Percentiles rank a stretch among this genome's conserved stretches.
Evolutionary conservation across 2,113 vertebrate genomes (phyloP).

Genomic region (Cercocebus atys): DNA sequence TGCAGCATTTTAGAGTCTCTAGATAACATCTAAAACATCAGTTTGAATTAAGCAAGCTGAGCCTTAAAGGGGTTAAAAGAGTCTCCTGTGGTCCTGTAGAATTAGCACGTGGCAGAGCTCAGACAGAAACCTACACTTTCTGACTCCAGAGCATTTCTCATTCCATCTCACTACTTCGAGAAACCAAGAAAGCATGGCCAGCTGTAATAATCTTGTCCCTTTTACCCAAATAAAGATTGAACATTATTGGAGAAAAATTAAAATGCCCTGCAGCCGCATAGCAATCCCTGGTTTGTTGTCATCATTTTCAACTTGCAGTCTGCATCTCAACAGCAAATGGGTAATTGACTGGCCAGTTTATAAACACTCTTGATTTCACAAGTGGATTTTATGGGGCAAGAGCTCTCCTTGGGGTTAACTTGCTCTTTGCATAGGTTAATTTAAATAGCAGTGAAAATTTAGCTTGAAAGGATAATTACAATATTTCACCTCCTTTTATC

Average conservation of each 20-base stretch:
- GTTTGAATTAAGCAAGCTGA: not conserved
- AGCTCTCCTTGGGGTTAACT: conserved; percentile 85
- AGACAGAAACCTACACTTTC: not conserved
- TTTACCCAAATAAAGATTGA: conserved; percentile 64
- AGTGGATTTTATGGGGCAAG: conserved; percentile 78
- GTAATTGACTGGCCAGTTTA: conserved; percentile 74
- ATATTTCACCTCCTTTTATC: conserved; percentile 91
- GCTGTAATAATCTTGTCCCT: conserved; percentile 28
- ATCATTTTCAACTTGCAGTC: not conserved
- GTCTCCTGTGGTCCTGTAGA: not conserved
- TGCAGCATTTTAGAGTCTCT: not conserved
- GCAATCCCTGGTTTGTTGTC: not conserved
- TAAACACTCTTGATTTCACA: conserved; percentile 76
- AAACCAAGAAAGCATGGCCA: conserved; percentile 39
- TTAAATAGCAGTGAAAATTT: conserved; percentile 96
- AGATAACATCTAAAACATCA: not conserved
- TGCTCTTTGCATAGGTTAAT: conserved; percentile 96
- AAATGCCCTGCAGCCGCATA: not conserved
- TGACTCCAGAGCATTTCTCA: conserved; percentile 21
- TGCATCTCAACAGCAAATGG: conserved; percentile 65
- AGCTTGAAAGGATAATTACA: conserved; percentile 98
- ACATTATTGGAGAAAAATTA: conserved; percentile 29
- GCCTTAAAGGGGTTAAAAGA: not conserved
- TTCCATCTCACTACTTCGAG: conserved; percentile 26
- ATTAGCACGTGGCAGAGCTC: not conserved